Evolutionary conservation across 2,113 vertebrate genomes (phyloP).

Genomic region (Pygoscelis adeliae): DNA sequence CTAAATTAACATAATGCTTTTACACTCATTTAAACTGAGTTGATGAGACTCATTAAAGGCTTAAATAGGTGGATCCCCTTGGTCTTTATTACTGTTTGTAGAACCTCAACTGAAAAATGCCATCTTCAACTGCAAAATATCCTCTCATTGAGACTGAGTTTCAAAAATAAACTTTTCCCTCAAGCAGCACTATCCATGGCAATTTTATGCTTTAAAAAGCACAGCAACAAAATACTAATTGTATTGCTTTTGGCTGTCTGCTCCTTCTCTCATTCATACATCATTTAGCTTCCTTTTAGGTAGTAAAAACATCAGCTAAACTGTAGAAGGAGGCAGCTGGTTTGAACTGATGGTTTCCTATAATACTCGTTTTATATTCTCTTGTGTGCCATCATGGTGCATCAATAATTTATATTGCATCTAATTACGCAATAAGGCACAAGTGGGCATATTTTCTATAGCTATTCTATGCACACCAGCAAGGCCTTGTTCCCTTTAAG

Average conservation of each 20-base stretch:
- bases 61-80: neutral
- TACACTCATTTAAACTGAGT: neutral
- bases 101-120: neutral
- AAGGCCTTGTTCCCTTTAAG: neutral
- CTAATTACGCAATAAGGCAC: slow-evolving; percentile 35
- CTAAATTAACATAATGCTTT: neutral
- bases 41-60: neutral
- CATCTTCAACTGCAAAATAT: neutral
- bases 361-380: neutral
- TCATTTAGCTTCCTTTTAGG: slow-evolving; percentile 10
- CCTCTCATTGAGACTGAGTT: neutral
- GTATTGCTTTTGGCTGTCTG: neutral
- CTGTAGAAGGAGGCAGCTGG: neutral
- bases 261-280: neutral
- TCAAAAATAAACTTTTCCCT: neutral
- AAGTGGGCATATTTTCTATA: neutral
- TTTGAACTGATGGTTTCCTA: neutral
- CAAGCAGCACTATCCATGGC: neutral
- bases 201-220: slow-evolving; percentile 4
- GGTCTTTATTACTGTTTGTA: neutral
- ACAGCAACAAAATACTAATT: neutral
- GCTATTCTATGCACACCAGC: neutral
- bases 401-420: slow-evolving; percentile 17
- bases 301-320: slow-evolving; percentile 15
- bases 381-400: neutral